Conservation (phyloP, 2,888 invertebrate species). For the Cantharis nigra region DNA sequence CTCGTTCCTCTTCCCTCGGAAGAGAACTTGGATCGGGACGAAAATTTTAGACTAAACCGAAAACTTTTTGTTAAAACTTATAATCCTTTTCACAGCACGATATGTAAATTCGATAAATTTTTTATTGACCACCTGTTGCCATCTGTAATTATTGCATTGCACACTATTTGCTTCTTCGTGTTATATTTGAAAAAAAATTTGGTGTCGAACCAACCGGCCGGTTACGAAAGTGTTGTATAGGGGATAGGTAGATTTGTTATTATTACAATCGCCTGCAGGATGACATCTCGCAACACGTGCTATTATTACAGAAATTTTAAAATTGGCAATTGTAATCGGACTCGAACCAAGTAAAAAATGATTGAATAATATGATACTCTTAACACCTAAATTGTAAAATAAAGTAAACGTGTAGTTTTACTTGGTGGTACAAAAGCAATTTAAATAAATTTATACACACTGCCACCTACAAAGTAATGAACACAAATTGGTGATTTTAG, state of each 20-base stretch:
- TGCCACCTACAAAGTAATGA: conserved; percentile 29
- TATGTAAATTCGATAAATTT: conserved; percentile 53
- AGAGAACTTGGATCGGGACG: conserved; percentile 31
- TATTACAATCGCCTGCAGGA: conserved; percentile 19
- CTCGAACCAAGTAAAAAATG: neutral
- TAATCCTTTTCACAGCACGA: conserved; percentile 51
- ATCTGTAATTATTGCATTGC: conserved; percentile 42
- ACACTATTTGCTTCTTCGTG: conserved; percentile 34
- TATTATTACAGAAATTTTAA: neutral
- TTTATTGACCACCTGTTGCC: conserved; percentile 39
- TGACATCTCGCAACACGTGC: neutral
- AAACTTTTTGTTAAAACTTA: conserved; percentile 28
- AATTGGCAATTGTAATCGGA: neutral
- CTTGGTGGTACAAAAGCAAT: neutral
- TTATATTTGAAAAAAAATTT: neutral
- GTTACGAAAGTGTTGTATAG: neutral
- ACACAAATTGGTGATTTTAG: conserved; percentile 30
- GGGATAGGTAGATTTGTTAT: neutral
- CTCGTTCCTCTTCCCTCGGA: neutral
- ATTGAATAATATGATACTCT: neutral
- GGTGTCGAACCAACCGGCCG: neutral
- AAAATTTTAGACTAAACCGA: conserved; percentile 2
- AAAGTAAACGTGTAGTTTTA: neutral
- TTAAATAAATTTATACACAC: conserved; percentile 9
- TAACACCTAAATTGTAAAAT: neutral